Conservation (phyloP, 2,797 vertebrate species). For the Huso huso region DNA sequence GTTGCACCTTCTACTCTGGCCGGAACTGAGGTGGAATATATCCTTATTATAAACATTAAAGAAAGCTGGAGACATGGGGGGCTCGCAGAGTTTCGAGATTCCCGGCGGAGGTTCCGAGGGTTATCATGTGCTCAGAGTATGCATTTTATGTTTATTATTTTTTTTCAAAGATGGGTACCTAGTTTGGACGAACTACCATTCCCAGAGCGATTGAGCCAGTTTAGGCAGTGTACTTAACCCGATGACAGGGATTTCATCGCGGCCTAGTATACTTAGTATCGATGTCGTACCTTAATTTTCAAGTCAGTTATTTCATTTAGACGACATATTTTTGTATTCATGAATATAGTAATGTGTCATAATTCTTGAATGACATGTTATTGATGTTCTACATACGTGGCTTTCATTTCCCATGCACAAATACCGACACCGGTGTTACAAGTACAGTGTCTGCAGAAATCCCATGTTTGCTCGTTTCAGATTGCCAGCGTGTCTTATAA, state of each 20-base stretch:
- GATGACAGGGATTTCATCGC: conserved; percentile 34
- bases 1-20: neutral
- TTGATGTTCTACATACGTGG: too few species aligned
- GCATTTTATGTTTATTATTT: conserved; percentile 16
- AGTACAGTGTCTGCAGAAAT: too few species aligned
- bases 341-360: too few species aligned
- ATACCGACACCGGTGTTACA: too few species aligned
- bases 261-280: conserved; percentile 24
- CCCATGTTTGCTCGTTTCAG: too few species aligned
- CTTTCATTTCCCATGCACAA: too few species aligned
- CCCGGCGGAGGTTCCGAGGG: conserved; percentile 91
- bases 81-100: conserved; percentile 87
- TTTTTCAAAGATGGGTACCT: neutral
- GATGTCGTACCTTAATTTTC: too few species aligned
- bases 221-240: conserved; percentile 3
- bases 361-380: too few species aligned
- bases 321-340: too few species aligned
- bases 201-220: too few species aligned
- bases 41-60: conserved; percentile 18
- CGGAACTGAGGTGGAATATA: neutral
- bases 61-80: conserved; percentile 62
- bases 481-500: too few species aligned
- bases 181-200: neutral
- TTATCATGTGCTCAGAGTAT: conserved; percentile 87
- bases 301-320: too few species aligned